Conservation (phyloP, 2,888 invertebrate genomes). For the Rhorus exstirpatorius region DNA sequence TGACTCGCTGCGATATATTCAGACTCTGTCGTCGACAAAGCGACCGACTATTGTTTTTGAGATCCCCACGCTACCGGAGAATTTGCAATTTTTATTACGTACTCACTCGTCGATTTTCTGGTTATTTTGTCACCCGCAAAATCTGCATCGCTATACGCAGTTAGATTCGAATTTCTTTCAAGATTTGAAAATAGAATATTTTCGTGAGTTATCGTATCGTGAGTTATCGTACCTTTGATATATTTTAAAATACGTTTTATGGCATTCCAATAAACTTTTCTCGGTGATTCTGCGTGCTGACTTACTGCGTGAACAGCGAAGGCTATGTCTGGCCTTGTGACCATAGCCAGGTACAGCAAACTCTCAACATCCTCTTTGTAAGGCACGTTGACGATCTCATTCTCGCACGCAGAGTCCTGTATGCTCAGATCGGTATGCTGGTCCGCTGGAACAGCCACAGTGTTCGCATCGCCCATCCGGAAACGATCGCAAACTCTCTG, state of each 20-base stretch:
- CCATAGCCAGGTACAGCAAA: slow-evolving; percentile 36
- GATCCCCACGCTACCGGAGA: slow-evolving; percentile 60
- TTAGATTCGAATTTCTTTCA: not conserved
- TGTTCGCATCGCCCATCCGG: slow-evolving; percentile 70
- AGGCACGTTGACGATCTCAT: slow-evolving; percentile 30
- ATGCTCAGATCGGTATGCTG: slow-evolving; percentile 45
- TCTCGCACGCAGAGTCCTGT: not conserved
- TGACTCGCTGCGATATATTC: slow-evolving; percentile 61
- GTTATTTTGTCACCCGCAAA: slow-evolving; percentile 53
- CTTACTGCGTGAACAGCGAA: slow-evolving; percentile 54
- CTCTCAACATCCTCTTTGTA: slow-evolving; percentile 52
- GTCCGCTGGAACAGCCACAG: slow-evolving; percentile 71
- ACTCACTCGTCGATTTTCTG: slow-evolving; percentile 68
- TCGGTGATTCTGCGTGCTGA: slow-evolving; percentile 39
- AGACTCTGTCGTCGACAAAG: slow-evolving; percentile 62
- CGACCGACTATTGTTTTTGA: slow-evolving; percentile 57
- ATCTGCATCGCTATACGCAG: slow-evolving; percentile 63
- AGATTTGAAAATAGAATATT: slow-evolving; percentile 28
- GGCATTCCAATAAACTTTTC: slow-evolving; percentile 59
- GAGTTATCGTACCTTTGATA: slow-evolving; percentile 54
- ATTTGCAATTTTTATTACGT: slow-evolving; percentile 54
- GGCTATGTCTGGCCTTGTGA: slow-evolving; percentile 57
- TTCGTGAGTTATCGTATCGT: slow-evolving; percentile 50
- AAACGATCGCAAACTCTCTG: slow-evolving; percentile 54
- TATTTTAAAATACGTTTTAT: slow-evolving; percentile 65